phyloP scores from a whole-genome alignment of 2,888 invertebrate species.

The Anarsia innoxiella region DNA sequence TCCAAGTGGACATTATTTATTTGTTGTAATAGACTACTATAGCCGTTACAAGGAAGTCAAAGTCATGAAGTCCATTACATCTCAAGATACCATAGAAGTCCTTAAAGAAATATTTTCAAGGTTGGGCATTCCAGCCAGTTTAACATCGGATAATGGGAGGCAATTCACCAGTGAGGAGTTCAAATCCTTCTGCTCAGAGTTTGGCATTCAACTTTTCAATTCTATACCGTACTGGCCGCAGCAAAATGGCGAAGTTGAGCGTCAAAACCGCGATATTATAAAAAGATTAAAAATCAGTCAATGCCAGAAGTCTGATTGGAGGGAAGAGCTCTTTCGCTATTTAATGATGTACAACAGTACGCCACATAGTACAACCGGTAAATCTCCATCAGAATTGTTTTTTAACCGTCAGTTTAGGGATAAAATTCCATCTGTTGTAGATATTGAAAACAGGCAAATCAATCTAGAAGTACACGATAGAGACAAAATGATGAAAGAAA shows the following conservation, averaged over 20 bases:
- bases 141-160: slow-evolving; percentile 19
- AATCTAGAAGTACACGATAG: slow-evolving; percentile 20
- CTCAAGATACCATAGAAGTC: slow-evolving; percentile 10
- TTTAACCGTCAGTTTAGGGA: slow-evolving; percentile 16
- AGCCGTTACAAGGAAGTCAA: slow-evolving; percentile 15
- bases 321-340: slow-evolving; percentile 14
- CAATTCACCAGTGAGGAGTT: slow-evolving; percentile 18
- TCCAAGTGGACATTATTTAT: slow-evolving; percentile 12
- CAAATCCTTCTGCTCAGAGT: slow-evolving; percentile 16
- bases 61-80: slow-evolving; percentile 2
- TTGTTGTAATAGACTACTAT: slow-evolving; percentile 11
- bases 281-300: slow-evolving; percentile 13
- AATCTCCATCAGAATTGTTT: slow-evolving; percentile 20
- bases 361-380: slow-evolving; percentile 18
- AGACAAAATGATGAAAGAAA: slow-evolving; percentile 20
- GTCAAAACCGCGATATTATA: slow-evolving; percentile 17
- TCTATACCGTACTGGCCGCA: slow-evolving; percentile 17
- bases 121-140: slow-evolving; percentile 13
- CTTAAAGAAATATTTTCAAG: slow-evolving; percentile 16
- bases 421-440: slow-evolving; percentile 14
- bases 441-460: slow-evolving; percentile 9
- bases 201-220: slow-evolving; percentile 10
- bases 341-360: slow-evolving; percentile 20
- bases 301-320: slow-evolving; percentile 11
- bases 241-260: slow-evolving; percentile 20